These are phyloP conservation scores for Rhynchophorus ferrugineus DNA, from an alignment of 1,140 invertebrate genomes.

Conservation along the genomic window DNA sequence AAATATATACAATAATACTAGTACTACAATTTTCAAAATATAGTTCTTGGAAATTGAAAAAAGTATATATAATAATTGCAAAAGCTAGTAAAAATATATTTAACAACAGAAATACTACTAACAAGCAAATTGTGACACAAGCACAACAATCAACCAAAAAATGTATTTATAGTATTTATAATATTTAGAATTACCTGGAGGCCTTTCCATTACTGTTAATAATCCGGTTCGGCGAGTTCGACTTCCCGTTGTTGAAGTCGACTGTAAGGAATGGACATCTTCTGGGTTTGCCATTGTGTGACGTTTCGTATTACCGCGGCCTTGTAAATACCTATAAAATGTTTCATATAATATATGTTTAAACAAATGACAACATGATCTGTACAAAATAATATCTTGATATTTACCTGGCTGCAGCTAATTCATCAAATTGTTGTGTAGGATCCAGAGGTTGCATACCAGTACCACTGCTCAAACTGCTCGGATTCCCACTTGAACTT, in stretches of 20 bases:
- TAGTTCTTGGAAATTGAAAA: too few relatives aligned
- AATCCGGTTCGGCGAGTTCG: constrained; percentile 70
- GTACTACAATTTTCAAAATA: too few relatives aligned
- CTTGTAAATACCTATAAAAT: constrained; percentile 60
- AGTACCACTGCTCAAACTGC: constrained; percentile 32
- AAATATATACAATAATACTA: too few relatives aligned
- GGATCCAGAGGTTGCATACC: constrained; percentile 30
- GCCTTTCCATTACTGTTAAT: constrained; percentile 75
- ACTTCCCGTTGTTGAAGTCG: constrained; percentile 40
- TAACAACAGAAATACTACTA: constrained; percentile 1
- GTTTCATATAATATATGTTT: too few relatives aligned
- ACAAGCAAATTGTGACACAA: constrained; percentile 3
- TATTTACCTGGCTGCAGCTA: constrained; percentile 45
- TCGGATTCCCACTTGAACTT: constrained; percentile 37
- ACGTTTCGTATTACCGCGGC: constrained; percentile 56
- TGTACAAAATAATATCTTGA: too few relatives aligned
- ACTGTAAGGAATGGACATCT: constrained; percentile 53
- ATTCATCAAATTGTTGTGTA: constrained; percentile 39
- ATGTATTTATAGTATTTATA: too few relatives aligned
- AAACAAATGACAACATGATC: constrained; percentile 2
- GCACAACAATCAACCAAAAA: not conserved
- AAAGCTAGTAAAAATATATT: too few relatives aligned
- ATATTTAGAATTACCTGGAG: constrained; percentile 81
- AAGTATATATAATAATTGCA: too few relatives aligned
- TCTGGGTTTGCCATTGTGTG: constrained; percentile 59